Evolutionary conservation across 2,113 vertebrate species (phyloP), one percentile per base, ranked within the genome.

Genomic region (Cervus canadensis): DNA sequence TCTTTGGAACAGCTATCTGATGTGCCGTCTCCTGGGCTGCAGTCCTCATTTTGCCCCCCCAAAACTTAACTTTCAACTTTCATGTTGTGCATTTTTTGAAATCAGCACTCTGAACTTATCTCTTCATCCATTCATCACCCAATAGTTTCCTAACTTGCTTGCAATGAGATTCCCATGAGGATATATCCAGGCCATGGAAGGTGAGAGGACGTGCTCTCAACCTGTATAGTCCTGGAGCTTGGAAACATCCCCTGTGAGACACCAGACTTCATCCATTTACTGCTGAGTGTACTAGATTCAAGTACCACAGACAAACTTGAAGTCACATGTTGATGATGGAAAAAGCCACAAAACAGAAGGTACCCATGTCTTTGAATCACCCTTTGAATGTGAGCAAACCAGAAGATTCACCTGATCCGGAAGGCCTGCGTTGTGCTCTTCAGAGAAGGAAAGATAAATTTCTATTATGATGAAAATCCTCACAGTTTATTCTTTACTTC

Each of bases 401-500:
- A n/a, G 33, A n/a, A n/a, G 62, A 1, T n/a, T 67, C 33, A 67
- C 33, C 62, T n/a, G 15, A n/a, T n/a, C 7, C 0, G 0, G 62
- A 67, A 67, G 33, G 62, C 30, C 30, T 17, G 30, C 30, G 33
- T 64, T 64, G 7, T n/a, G 16, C 62, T 67, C 62, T 67, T 64
- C 62, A n/a, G 33, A n/a, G 33, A 64, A 64, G 62, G 15, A 64
- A 64, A 64, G 62, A n/a, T 64, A 64, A 8, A 15, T 64, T n/a
- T n/a, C 15, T n/a, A 64, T 64, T 16, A 64, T 64, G 62, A 64
- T 64, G 62, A 64, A 64, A 64, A 64, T n/a, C 1, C 1, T 1
- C 62, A n/a, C 14, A 33, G 6, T 33, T 64, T 64, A 64, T 64
- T 64, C 62, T 64, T 33, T 64, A 17, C 16, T 15, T 64, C 28